Evolutionary conservation across 2,888 invertebrate genomes (phyloP), one percentile per base, ranked within the genome.

Genomic region (Mesoligia furuncula): DNA sequence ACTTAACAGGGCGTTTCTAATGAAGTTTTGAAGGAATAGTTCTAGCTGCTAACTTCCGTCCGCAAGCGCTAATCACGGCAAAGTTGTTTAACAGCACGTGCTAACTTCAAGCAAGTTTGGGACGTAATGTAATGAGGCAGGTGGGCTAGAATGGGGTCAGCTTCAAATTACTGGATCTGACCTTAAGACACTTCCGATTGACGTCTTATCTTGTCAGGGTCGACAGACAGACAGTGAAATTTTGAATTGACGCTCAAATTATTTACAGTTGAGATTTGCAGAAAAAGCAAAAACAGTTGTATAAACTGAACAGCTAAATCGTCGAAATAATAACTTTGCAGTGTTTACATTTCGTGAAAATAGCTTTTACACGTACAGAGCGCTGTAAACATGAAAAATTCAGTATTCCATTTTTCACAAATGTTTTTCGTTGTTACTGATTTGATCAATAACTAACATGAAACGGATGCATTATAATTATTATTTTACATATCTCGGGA

Each of bases 61-160:
- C 54, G 39, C 54, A 69, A 83, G 61, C 67, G 79, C 81, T 86
- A 73, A 85, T 86, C 77, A 75, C 27, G 64, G 62, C 45, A 36
- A 75, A 74, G 73, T 70, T 75, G 59, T 77, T 79, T 62, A 79
- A 51, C 74, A 67, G 62, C 61, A 72, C 75, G 65, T 65, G 81
- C 39, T 69, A 73, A 73, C 59, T 80, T 75, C 73, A 65, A 39
- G 45, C 59, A 64, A 77, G 20, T 84, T 76, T 68, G 17, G 71
- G 17, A 64, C 36, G 59, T 83, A 68, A 71, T 45, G 64, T 72
- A 51, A 83, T 57, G 61, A 54, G 36, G 31, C 70, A 72, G 70
- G 75, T 61, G 48, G 61, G 48, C 45, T 27, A 74, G 48, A 74
- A 67, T 67, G 1, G 57, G 57, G 61, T 59, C 64, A 79, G 71